A percentile compares a stretch with the other conserved stretches of the same genome.
These are phyloP conservation scores for Caenorhabditis latens DNA, from an alignment of 1,140 invertebrate genomes.

Conservation along the genomic window DNA sequence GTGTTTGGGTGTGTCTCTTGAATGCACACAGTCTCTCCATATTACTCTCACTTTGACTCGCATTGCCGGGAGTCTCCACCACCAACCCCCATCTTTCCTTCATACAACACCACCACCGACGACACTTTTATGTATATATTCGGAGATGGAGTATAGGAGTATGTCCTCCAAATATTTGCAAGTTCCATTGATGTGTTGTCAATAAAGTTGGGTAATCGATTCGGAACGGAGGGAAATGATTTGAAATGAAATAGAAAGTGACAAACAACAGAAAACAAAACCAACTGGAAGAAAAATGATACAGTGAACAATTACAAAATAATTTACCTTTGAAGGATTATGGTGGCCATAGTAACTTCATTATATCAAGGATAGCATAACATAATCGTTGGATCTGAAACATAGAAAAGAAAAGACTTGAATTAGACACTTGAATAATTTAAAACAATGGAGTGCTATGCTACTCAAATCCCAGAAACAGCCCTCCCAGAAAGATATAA, in stretches of 20 bases:
- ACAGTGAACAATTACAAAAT: too few species aligned
- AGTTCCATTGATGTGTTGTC: conserved; percentile 43
- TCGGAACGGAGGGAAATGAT: conserved; percentile 9
- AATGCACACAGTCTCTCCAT: not conserved
- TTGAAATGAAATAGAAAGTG: conserved; percentile 17
- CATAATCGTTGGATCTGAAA: too few species aligned
- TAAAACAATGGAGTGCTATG: not conserved
- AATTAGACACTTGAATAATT: not conserved
- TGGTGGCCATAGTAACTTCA: not conserved
- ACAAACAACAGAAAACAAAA: not conserved
- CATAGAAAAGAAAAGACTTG: too few species aligned
- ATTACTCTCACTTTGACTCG: conserved; percentile 1
- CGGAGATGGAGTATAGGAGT: conserved; percentile 47
- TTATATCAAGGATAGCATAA: too few species aligned
- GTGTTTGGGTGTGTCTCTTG: not conserved
- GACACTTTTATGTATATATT: conserved; percentile 54
- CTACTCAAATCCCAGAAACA: not conserved
- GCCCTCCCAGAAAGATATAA: not conserved
- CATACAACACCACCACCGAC: conserved; percentile 46
- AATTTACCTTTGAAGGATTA: too few species aligned
- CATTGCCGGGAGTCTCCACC: not conserved
- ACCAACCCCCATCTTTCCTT: not conserved
- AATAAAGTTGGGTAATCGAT: conserved; percentile 48
- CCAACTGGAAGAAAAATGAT: not conserved
- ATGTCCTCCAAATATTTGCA: conserved; percentile 51